Conservation (phyloP, 2,113 vertebrate genomes). For the Xenopus tropicalis region DNA sequence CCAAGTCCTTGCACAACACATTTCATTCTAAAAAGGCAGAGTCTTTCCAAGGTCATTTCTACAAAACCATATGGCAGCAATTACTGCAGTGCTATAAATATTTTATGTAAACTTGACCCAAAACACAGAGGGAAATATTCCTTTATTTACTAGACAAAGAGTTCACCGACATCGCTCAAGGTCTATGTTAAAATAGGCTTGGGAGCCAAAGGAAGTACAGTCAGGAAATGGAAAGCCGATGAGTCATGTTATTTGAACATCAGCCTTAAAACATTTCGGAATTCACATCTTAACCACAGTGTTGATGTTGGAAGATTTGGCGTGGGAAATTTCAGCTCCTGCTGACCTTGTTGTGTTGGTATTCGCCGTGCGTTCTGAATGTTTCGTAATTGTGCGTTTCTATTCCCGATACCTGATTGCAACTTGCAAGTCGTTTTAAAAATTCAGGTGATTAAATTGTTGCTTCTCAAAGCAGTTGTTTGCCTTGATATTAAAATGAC, state of each 20-base stretch:
- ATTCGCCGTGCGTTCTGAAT: too few species aligned
- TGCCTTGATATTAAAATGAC: too few species aligned
- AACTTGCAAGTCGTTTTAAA: too few species aligned
- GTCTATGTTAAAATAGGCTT: constrained; percentile 44
- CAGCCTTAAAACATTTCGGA: constrained; percentile 50
- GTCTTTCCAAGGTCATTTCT: constrained; percentile 16
- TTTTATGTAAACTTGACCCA: background rate
- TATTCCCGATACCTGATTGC: too few species aligned
- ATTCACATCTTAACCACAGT: constrained; percentile 51
- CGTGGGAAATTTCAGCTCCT: constrained; percentile 59
- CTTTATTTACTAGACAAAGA: constrained; percentile 30
- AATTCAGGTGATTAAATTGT: too few species aligned
- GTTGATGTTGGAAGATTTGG: constrained; percentile 69
- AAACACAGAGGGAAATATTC: constrained; percentile 10
- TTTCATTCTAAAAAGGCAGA: constrained; percentile 13
- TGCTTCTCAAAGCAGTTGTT: too few species aligned
- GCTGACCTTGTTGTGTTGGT: constrained; percentile 45
- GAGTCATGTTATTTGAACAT: constrained; percentile 63
- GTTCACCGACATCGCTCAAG: constrained; percentile 47
- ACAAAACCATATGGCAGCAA: constrained; percentile 28
- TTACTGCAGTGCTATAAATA: constrained; percentile 24
- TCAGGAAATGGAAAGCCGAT: constrained; percentile 63
- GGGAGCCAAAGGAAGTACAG: constrained; percentile 57
- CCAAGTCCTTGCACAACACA: constrained; percentile 11
- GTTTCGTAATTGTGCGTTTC: too few species aligned